Conservation (phyloP, 2,797 vertebrate species). For the Bryconaethiops microstoma region DNA sequence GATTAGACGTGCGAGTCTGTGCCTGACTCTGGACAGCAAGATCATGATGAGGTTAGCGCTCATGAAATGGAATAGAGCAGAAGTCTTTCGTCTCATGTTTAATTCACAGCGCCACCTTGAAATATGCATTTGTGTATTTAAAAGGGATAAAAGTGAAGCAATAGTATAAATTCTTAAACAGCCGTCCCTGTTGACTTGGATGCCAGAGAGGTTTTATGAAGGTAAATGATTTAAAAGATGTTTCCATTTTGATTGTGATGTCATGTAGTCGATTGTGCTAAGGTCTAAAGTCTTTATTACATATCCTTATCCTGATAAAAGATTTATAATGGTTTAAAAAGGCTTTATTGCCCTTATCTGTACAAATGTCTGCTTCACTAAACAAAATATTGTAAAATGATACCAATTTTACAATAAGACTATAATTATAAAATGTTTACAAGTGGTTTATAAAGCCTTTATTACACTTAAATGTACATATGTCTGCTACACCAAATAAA, state of each 20-base stretch:
- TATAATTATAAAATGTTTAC: no score
- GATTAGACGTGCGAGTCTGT: neutral
- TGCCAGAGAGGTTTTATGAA: neutral
- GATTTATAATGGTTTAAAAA: no score
- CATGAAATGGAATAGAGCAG: neutral
- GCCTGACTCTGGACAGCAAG: neutral
- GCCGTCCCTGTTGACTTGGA: neutral
- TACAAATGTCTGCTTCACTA: no score
- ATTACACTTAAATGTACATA: neutral
- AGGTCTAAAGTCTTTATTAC: neutral
- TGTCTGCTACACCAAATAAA: neutral
- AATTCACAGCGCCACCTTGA: neutral
- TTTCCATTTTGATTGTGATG: neutral
- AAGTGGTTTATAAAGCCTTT: neutral
- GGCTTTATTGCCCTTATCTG: no score
- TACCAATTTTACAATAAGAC: no score
- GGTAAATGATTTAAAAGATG: neutral
- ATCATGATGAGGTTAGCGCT: neutral
- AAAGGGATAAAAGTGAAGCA: neutral
- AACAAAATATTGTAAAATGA: no score
- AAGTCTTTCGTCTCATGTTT: neutral
- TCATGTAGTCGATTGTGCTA: neutral
- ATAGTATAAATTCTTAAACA: neutral
- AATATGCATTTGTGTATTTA: neutral
- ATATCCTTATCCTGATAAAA: no score